Percentiles rank a stretch among this genome's conserved stretches.
These are phyloP conservation scores for Campoplex nolae DNA, from an alignment of 2,888 invertebrate species.

Conservation along the genomic window DNA sequence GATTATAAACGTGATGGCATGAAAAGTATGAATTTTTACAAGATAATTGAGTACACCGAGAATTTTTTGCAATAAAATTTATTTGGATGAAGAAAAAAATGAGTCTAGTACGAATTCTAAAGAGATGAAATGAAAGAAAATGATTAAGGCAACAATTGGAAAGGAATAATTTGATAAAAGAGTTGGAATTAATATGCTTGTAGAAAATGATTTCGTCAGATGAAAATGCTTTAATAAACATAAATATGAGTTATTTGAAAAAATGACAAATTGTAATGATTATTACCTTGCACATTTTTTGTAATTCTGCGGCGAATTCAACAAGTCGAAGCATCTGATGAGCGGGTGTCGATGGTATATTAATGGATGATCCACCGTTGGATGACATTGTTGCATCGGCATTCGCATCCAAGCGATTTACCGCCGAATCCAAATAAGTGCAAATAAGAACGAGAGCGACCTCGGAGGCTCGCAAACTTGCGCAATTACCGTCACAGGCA, in stretches of 20 bases:
- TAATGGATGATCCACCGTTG: conserved; percentile 72
- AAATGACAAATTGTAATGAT: background rate
- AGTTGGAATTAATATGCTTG: too few species aligned
- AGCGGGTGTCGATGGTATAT: conserved; percentile 78
- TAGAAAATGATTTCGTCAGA: too few species aligned
- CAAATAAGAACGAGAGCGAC: conserved; percentile 92
- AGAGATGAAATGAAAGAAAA: too few species aligned
- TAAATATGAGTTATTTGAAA: too few species aligned
- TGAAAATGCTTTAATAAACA: too few species aligned
- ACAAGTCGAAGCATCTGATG: conserved; percentile 88
- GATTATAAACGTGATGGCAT: background rate
- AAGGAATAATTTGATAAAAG: too few species aligned
- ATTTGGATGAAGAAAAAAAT: too few species aligned
- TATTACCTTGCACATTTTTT: conserved; percentile 89
- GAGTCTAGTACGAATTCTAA: background rate
- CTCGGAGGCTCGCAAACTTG: conserved; percentile 90
- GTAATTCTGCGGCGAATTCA: conserved; percentile 90
- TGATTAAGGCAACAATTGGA: background rate
- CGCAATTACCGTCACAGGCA: conserved; percentile 91
- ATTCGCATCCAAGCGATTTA: conserved; percentile 84
- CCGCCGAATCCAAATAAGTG: conserved; percentile 88
- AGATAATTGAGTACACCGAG: too few species aligned
- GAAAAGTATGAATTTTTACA: background rate
- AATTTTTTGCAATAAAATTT: too few species aligned
- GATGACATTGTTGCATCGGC: conserved; percentile 72